Conservation (phyloP, 2,797 vertebrate genomes). For the Lophotriccus pileatus region DNA sequence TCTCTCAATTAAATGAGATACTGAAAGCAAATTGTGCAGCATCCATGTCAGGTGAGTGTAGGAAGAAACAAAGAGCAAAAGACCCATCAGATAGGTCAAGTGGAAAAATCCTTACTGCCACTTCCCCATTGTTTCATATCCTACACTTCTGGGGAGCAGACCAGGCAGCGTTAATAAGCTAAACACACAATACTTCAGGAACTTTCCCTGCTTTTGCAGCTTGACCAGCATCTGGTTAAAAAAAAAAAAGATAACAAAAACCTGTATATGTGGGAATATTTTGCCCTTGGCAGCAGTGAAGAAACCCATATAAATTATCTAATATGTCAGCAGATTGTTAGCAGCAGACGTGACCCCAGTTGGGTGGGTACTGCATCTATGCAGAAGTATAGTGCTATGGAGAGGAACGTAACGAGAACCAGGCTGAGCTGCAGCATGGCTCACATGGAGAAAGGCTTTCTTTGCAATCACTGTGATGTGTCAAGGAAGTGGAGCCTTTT, state of each 20-base stretch:
- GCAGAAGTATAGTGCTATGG: background rate
- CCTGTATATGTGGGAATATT: slow-evolving; percentile 16
- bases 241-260: background rate
- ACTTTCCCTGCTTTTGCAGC: background rate
- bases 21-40: background rate
- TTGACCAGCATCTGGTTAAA: background rate
- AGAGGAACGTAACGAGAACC: slow-evolving; percentile 43
- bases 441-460: slow-evolving; percentile 14
- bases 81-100: background rate
- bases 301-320: slow-evolving; percentile 46
- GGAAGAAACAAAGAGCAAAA: background rate
- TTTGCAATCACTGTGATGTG: slow-evolving; percentile 13
- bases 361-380: slow-evolving; percentile 24
- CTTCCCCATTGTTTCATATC: background rate
- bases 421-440: slow-evolving; percentile 17
- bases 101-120: background rate
- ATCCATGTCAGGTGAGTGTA: background rate
- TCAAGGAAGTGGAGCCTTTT: slow-evolving; percentile 52
- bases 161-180: background rate
- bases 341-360: slow-evolving; percentile 32
- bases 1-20: background rate
- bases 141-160: background rate
- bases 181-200: background rate
- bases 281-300: slow-evolving; percentile 39
- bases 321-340: slow-evolving; percentile 54